Evolutionary conservation across 2,797 vertebrate species (phyloP), one percentile per base, ranked within the genome.

Genomic region (Etheostoma perlongum): DNA sequence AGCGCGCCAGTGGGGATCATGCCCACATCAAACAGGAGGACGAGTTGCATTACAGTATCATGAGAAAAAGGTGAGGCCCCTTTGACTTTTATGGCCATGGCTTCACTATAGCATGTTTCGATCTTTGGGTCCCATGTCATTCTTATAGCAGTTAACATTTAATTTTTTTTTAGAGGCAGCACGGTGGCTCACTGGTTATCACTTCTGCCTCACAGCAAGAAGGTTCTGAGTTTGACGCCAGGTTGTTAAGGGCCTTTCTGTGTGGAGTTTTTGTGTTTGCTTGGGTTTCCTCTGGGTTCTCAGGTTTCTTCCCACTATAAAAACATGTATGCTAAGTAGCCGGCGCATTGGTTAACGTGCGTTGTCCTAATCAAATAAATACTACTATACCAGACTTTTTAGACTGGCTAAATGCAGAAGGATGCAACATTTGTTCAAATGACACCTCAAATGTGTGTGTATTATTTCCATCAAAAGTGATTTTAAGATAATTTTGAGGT

Each of bases 11-110:
- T 87, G 96, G 95, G 67, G 96, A 95, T 79, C 96, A 93, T 89
- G 93, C 95, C 51, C 95, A 96, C 93, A 95, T 99, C 89, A 99
- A 99, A 90, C 96, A 97, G 89, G 97, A 99, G 89, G 96, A 97
- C 57, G 97, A 97, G 80, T 87, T 97, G 55, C 96, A 96, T 75
- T 95, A 97, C 93, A 96, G 94, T 96, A 97, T 97, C 94, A 97
- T 99, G 97, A 99, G 97, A 96, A 99, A 98, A 94, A 99, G 97
- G 98, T 99, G 92, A 90, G 89, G 36, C 48, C 59, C 61, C 21
- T 15, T 0, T 44, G 33, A 78, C 66, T 65, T 62, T 4, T 36
- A 1, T 51, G 15, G 8, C 40, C 8, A 19, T 8, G 21, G 25
- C 44, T 61, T 72, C 2, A 49, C 15, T 54, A 44, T 49, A 10